phyloP scores from a whole-genome alignment of 64 coral and sea anemone genomes.

The Catalaphyllia jardinei region DNA sequence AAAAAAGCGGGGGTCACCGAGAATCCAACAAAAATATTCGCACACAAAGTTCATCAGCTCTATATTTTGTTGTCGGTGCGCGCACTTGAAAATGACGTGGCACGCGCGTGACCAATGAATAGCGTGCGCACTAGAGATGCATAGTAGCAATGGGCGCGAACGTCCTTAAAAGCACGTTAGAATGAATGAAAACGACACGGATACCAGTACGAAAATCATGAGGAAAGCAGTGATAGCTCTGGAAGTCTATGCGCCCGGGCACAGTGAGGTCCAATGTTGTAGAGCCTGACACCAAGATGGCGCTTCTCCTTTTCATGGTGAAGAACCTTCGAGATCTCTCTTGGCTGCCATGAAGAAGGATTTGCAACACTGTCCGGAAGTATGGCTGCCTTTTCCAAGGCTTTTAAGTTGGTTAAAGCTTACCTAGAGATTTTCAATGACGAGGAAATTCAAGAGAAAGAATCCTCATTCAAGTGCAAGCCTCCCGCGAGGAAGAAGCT shows the following conservation, averaged over 20 bases:
- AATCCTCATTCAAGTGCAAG: not conserved
- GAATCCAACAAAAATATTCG: not conserved
- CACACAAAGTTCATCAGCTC: too few relatives aligned
- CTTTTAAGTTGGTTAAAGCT: slow-evolving; percentile 18
- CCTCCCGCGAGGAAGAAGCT: not conserved
- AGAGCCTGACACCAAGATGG: slow-evolving; percentile 32
- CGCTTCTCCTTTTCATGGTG: not conserved
- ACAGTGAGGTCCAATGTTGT: slow-evolving; percentile 39
- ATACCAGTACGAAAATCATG: not conserved
- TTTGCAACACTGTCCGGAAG: slow-evolving; percentile 15
- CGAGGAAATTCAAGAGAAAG: not conserved
- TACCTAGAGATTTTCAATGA: not conserved
- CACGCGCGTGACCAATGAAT: too few relatives aligned
- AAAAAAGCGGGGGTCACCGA: too few relatives aligned
- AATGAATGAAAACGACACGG: not conserved
- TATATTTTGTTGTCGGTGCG: too few relatives aligned
- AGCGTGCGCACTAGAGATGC: too few relatives aligned
- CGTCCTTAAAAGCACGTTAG: not conserved
- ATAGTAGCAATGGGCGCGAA: not conserved
- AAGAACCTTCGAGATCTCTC: not conserved
- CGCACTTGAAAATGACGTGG: too few relatives aligned
- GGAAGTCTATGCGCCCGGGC: not conserved
- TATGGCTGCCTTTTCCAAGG: slow-evolving; percentile 40
- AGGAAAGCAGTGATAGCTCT: not conserved
- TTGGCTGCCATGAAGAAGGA: slow-evolving; percentile 20